A percentile compares a stretch with the other conserved stretches of the same genome.
phyloP scores from a whole-genome alignment of 2,797 vertebrate genomes.

The Sebastes hopkinsi region DNA sequence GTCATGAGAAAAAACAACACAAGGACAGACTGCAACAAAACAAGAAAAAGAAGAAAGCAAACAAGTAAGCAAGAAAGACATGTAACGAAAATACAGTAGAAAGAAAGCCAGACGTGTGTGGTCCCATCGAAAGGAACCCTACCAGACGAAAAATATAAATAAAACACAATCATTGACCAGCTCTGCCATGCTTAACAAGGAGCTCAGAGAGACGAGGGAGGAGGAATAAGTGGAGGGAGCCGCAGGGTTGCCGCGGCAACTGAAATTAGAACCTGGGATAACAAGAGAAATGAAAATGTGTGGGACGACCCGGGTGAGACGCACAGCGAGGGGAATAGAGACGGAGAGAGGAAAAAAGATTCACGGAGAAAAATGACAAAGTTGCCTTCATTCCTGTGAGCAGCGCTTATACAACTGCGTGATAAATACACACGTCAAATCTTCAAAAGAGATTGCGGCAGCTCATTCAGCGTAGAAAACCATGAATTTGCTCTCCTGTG shows the following conservation, averaged over 20 bases:
- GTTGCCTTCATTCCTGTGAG: neutral
- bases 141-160: conserved; percentile 40
- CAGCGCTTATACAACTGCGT: neutral
- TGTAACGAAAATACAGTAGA: conserved; percentile 4
- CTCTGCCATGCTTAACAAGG: conserved; percentile 59
- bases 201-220: conserved; percentile 36
- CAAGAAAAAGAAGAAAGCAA: neutral
- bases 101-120: conserved; percentile 2
- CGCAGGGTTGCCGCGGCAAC: conserved; percentile 72
- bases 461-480: neutral
- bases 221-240: conserved; percentile 41
- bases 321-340: conserved; percentile 21
- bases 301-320: conserved; percentile 64
- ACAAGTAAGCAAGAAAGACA: conserved; percentile 2
- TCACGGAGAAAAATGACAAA: neutral
- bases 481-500: neutral
- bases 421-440: conserved; percentile 14
- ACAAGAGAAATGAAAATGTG: conserved; percentile 54
- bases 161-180: conserved; percentile 65
- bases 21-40: neutral
- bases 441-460: neutral
- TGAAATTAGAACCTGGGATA: conserved; percentile 67
- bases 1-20: conserved; percentile 1
- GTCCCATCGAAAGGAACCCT: conserved; percentile 16
- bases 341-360: conserved; percentile 10